Conservation (phyloP, 2,113 vertebrate species). For the Alethe castanea region DNA sequence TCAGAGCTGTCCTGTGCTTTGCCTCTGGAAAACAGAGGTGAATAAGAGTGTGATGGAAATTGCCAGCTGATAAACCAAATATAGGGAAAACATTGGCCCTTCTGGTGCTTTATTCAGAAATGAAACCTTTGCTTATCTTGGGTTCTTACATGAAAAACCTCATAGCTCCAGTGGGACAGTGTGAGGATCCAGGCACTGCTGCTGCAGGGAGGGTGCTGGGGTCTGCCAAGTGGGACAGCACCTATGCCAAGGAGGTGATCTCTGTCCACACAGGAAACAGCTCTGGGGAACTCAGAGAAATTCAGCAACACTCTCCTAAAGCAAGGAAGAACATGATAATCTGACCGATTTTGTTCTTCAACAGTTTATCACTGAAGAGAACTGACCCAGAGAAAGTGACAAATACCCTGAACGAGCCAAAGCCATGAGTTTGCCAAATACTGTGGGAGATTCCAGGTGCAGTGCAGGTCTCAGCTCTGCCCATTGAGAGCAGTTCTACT, state of each 20-base stretch:
- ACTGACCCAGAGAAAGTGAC: not conserved
- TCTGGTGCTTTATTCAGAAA: not conserved
- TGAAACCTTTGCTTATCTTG: not conserved
- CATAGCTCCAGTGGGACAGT: rapidly evolving
- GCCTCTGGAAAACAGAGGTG: not conserved
- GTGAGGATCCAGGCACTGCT: not conserved
- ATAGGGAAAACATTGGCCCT: not conserved
- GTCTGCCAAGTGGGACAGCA: not conserved
- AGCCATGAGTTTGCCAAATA: not conserved
- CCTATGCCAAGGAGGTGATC: rapidly evolving
- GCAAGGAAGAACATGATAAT: not conserved
- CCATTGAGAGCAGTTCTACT: not conserved
- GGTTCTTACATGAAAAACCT: not conserved
- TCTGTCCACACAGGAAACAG: not conserved
- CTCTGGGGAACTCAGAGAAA: not conserved
- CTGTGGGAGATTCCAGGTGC: not conserved
- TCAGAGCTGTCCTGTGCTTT: not conserved
- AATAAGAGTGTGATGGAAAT: not conserved
- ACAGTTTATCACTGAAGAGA: not conserved
- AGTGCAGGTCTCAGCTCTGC: rapidly evolving
- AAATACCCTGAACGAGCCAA: not conserved
- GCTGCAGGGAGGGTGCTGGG: not conserved
- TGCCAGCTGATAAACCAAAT: not conserved
- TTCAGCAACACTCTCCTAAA: not conserved
- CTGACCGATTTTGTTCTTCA: not conserved